Evolutionary conservation across 2,797 vertebrate species (phyloP), one percentile per base, ranked within the genome.

Genomic region (Nyctalus aviator): DNA sequence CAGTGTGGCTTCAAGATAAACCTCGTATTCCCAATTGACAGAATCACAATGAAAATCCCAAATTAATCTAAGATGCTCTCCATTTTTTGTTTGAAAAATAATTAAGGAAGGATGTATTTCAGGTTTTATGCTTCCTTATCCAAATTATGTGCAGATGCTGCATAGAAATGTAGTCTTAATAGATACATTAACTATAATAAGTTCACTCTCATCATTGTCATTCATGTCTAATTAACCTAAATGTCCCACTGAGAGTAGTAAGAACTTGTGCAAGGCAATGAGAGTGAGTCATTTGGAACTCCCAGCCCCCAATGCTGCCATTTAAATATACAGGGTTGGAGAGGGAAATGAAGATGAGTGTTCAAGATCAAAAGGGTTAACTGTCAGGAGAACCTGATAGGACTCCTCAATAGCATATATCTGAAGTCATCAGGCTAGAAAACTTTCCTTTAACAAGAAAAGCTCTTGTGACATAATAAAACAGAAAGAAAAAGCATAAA

Each of bases 221-320:
- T 96, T 98, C 95, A 84, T 97, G 93, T 97, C 93, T 96, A 97
- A 97, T 97, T 97, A 98, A 96, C 64, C 93, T 93, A 97, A 98
- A 94, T 93, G 76, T 37, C 73, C 91, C 95, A 50, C 5, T 75
- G 90, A 84, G 71, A 97, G 91, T 79, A 97, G 44, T 93, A 97
- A 89, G 11, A 78, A 94, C 48, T 91, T 96, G 27, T 13, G 96
- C 75, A 35, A 84, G 83, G 81, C 62, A 81, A 96, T 76, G 44
- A 93, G 76, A 89, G 30, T 55, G 57, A 97, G 18, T 87, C 90
- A 48, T 83, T 76, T 44, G 84, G 27, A 12, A 83, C 92, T 94
- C 88, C 30, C 12, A 81, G 89, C 57, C 89, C 78, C 64, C 1
- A 7, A 6, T 87, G 10, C 84, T 96, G 88, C 6, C 37, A 50